Evolutionary conservation across 2,888 invertebrate genomes (phyloP).

Genomic region (Mylabris sibirica): DNA sequence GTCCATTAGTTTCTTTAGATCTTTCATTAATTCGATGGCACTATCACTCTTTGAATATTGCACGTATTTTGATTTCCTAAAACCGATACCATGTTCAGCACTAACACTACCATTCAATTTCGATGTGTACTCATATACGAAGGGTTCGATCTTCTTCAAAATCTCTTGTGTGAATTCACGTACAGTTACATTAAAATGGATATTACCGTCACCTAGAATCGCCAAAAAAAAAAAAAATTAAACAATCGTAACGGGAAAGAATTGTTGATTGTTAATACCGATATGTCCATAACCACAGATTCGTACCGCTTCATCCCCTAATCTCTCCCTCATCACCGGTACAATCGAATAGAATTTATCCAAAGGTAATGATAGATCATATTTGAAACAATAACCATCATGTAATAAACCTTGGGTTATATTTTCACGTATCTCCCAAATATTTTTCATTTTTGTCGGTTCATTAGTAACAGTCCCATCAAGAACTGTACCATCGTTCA

Average conservation of each 20-base stretch:
- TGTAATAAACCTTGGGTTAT: conserved; percentile 78
- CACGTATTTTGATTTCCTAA: conserved; percentile 83
- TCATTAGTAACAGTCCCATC: conserved; percentile 91
- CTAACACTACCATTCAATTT: conserved; percentile 86
- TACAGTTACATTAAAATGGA: conserved; percentile 89
- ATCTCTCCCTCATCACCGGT: conserved; percentile 70
- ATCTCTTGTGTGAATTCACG: conserved; percentile 71
- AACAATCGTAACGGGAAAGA: neutral
- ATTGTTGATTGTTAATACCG: conserved; percentile 65
- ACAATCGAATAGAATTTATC: conserved; percentile 85
- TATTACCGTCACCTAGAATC: conserved; percentile 85
- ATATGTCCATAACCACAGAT: conserved; percentile 94
- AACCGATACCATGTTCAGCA: conserved; percentile 97
- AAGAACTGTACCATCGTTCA: conserved; percentile 73
- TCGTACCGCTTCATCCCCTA: conserved; percentile 69
- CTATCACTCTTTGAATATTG: conserved; percentile 79
- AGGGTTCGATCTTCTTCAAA: conserved; percentile 81
- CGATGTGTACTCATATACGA: conserved; percentile 87
- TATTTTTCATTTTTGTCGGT: conserved; percentile 76
- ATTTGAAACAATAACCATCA: conserved; percentile 93
- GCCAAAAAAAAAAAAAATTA: neutral
- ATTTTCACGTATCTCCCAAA: conserved; percentile 89
- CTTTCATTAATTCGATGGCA: conserved; percentile 81
- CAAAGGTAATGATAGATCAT: conserved; percentile 92
- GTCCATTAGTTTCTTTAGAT: conserved; percentile 86